phyloP scores from a whole-genome alignment of 2,797 vertebrate species.

The Muraenolepis orangiensis region DNA sequence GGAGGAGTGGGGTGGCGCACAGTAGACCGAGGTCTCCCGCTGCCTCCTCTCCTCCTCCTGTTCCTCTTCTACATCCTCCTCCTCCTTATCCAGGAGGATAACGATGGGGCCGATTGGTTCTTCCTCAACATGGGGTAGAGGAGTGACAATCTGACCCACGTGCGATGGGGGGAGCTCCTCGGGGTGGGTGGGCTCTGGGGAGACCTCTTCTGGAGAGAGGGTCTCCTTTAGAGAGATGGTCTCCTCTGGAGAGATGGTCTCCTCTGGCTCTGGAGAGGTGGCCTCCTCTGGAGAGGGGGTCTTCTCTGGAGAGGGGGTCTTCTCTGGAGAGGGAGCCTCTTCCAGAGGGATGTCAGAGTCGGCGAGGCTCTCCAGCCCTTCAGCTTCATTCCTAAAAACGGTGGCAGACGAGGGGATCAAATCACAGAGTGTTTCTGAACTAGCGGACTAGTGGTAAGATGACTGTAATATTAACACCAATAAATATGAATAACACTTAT shows the following conservation, averaged over 20 bases:
- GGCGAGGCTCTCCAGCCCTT: slow-evolving; percentile 23
- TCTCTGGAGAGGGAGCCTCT: neutral
- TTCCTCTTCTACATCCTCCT: slow-evolving; percentile 78
- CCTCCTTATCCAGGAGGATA: slow-evolving; percentile 79
- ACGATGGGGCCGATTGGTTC: slow-evolving; percentile 76
- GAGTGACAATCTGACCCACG: slow-evolving; percentile 77
- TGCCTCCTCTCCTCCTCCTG: slow-evolving; percentile 59
- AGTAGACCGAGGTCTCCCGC: slow-evolving; percentile 55
- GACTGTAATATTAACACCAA: too few species aligned
- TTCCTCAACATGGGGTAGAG: slow-evolving; percentile 78
- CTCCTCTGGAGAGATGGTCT: slow-evolving; percentile 53
- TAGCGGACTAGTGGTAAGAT: too few species aligned
- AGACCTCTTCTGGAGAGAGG: slow-evolving; percentile 15
- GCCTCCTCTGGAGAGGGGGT: slow-evolving; percentile 17
- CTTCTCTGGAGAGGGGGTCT: neutral
- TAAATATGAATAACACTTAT: too few species aligned
- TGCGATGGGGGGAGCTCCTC: slow-evolving; percentile 57
- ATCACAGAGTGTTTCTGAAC: too few species aligned
- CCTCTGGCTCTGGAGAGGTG: slow-evolving; percentile 17
- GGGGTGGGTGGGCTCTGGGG: slow-evolving; percentile 3
- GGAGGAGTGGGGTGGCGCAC: slow-evolving; percentile 48
- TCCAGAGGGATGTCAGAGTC: neutral
- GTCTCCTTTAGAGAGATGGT: slow-evolving; percentile 10
- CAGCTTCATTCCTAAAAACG: slow-evolving; percentile 45
- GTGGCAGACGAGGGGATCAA: neutral